Evolutionary conservation across 2,797 vertebrate genomes (phyloP).

Genomic region (Pseudochaenichthys georgianus): DNA sequence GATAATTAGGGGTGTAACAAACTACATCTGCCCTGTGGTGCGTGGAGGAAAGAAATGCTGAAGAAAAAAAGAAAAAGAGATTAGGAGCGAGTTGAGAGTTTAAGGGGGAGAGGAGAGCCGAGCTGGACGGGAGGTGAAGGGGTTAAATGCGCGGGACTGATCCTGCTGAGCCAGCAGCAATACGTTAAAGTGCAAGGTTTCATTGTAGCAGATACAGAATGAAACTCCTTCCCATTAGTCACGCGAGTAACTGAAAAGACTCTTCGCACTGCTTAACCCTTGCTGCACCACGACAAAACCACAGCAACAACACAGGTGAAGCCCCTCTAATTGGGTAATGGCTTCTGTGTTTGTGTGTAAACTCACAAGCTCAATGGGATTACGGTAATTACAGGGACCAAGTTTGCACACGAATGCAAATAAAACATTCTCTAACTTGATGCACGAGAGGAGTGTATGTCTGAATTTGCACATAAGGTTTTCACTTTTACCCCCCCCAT

Average conservation of each 20-base stretch:
- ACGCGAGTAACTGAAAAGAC: constrained; percentile 82
- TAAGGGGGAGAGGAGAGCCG: constrained; percentile 45
- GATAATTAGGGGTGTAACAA: constrained; percentile 56
- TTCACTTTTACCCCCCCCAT: constrained; percentile 31
- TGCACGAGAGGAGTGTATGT: constrained; percentile 24
- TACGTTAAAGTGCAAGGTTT: constrained; percentile 86
- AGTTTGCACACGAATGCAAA: constrained; percentile 17
- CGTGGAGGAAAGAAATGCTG: constrained; percentile 36
- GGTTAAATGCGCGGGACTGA: constrained; percentile 82
- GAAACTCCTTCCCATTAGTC: constrained; percentile 87
- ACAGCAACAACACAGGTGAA: constrained; percentile 49
- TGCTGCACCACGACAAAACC: constrained; percentile 65
- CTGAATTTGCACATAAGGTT: constrained; percentile 49
- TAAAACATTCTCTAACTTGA: constrained; percentile 11
- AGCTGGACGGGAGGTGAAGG: constrained; percentile 80
- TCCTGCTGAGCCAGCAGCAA: constrained; percentile 87
- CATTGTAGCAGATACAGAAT: constrained; percentile 87
- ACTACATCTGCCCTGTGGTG: constrained; percentile 68
- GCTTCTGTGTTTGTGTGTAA: constrained; percentile 27
- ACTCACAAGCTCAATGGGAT: constrained; percentile 10
- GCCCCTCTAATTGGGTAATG: constrained; percentile 30
- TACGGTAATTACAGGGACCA: constrained; percentile 22
- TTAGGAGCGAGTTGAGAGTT: constrained; percentile 45
- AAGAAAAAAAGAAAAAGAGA: constrained; percentile 39
- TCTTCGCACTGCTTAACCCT: constrained; percentile 78